Conservation (phyloP, 2,113 vertebrate species). For the Callaeas wilsoni region DNA sequence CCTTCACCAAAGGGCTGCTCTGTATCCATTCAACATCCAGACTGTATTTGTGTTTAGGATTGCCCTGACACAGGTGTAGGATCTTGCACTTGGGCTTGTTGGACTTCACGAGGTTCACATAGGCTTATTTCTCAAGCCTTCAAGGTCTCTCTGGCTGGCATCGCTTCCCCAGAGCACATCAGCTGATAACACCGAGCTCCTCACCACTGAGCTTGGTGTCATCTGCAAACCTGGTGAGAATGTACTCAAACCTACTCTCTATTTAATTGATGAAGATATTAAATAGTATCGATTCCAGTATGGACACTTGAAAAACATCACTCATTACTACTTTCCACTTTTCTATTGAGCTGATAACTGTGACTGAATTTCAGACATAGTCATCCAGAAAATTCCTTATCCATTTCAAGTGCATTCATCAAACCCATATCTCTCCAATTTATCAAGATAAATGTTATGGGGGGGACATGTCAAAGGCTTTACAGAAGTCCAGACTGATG, state of each 20-base stretch:
- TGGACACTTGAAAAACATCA: neutral
- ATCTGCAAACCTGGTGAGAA: neutral
- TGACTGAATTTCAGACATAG: accelerated
- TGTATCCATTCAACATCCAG: neutral
- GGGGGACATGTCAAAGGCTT: neutral
- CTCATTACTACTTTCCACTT: neutral
- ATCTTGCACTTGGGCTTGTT: neutral
- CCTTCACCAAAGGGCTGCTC: neutral
- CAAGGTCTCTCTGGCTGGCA: neutral
- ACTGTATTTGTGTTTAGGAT: neutral
- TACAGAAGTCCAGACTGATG: neutral
- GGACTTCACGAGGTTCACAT: neutral
- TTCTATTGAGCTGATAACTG: neutral
- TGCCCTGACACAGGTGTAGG: too few species aligned
- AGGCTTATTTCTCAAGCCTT: neutral
- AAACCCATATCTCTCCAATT: neutral
- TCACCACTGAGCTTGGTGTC: neutral
- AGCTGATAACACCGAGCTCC: accelerated
- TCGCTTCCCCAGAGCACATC: neutral
- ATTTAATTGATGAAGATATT: neutral
- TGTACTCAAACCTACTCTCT: neutral
- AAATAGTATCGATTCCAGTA: neutral
- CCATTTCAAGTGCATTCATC: neutral
- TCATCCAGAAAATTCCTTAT: neutral
- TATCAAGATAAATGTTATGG: neutral